These are phyloP conservation scores for Nematopogon swammerdamellus DNA, from an alignment of 2,888 invertebrate species.

Conservation along the genomic window DNA sequence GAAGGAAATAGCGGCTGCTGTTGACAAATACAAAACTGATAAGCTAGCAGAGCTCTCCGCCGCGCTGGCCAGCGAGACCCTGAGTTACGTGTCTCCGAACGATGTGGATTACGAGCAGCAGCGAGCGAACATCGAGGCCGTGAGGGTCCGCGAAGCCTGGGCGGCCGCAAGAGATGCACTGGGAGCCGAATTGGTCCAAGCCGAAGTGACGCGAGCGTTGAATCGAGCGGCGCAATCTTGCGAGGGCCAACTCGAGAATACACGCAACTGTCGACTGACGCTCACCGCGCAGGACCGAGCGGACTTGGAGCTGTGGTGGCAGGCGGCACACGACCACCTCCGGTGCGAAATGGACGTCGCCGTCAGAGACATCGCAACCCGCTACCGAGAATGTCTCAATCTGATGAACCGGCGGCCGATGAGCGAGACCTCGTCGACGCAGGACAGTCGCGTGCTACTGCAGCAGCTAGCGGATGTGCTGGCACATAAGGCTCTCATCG, in stretches of 20 bases:
- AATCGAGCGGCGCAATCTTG: constrained; percentile 67
- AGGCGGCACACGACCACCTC: constrained; percentile 68
- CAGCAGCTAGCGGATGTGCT: constrained; percentile 68
- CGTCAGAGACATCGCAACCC: constrained; percentile 63
- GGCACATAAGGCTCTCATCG: constrained; percentile 72
- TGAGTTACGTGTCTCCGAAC: constrained; percentile 52
- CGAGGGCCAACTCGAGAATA: constrained; percentile 56
- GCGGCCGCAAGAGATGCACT: constrained; percentile 72
- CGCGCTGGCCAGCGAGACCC: constrained; percentile 66
- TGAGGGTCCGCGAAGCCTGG: constrained; percentile 72
- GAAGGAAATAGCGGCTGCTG: constrained; percentile 58
- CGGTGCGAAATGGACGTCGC: constrained; percentile 70
- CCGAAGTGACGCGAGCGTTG: constrained; percentile 73
- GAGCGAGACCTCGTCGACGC: constrained; percentile 23
- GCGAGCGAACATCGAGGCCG: constrained; percentile 53
- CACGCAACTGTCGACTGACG: constrained; percentile 56
- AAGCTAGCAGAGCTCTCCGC: constrained; percentile 69
- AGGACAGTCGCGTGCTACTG: constrained; percentile 29
- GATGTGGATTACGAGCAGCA: constrained; percentile 41
- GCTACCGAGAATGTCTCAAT: constrained; percentile 63
- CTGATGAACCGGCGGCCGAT: constrained; percentile 41
- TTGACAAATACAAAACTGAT: constrained; percentile 63
- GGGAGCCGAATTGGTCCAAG: constrained; percentile 71
- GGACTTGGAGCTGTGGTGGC: constrained; percentile 71
- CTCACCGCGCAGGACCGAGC: constrained; percentile 66